A percentile compares a stretch with the other conserved stretches of the same genome.
These are phyloP conservation scores for Dicyrtoma fusca DNA, from an alignment of 2,888 invertebrate species.

Conservation along the genomic window DNA sequence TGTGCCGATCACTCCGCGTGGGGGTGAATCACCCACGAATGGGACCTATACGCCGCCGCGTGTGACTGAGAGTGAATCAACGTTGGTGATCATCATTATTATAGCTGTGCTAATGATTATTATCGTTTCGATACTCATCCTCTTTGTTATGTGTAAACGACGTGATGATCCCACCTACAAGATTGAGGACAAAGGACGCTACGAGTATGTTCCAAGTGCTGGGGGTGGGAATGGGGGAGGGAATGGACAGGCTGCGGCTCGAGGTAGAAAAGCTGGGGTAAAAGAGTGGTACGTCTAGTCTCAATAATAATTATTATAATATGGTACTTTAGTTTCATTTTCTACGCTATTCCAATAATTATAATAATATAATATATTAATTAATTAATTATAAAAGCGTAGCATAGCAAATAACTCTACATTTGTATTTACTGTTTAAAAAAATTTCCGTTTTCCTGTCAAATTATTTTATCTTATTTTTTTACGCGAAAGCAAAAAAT, in stretches of 20 bases:
- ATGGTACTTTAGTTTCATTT: not conserved
- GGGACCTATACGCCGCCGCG: slow-evolving; percentile 63
- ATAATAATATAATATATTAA: too few relatives aligned
- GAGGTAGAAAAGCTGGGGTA: slow-evolving; percentile 62
- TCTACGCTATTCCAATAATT: not conserved
- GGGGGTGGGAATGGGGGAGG: slow-evolving; percentile 66
- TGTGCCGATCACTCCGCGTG: slow-evolving; percentile 58
- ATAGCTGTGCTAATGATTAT: slow-evolving; percentile 80
- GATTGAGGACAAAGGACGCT: slow-evolving; percentile 76
- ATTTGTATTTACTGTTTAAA: too few relatives aligned
- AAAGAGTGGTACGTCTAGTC: slow-evolving; percentile 94
- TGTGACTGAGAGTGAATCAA: slow-evolving; percentile 73
- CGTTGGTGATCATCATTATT: slow-evolving; percentile 83
- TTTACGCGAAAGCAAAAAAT: too few relatives aligned
- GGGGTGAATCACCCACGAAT: slow-evolving; percentile 35
- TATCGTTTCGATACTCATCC: slow-evolving; percentile 66
- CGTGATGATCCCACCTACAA: slow-evolving; percentile 90
- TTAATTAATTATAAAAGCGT: too few relatives aligned
- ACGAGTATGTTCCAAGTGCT: slow-evolving; percentile 75
- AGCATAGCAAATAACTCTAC: too few relatives aligned
- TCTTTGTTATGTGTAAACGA: slow-evolving; percentile 83
- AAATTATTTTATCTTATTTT: too few relatives aligned
- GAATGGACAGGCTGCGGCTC: slow-evolving; percentile 62
- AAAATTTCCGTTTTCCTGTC: too few relatives aligned
- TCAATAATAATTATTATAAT: not conserved